Conservation (phyloP, 2,888 invertebrate genomes). For the Serrognathus titanus region DNA sequence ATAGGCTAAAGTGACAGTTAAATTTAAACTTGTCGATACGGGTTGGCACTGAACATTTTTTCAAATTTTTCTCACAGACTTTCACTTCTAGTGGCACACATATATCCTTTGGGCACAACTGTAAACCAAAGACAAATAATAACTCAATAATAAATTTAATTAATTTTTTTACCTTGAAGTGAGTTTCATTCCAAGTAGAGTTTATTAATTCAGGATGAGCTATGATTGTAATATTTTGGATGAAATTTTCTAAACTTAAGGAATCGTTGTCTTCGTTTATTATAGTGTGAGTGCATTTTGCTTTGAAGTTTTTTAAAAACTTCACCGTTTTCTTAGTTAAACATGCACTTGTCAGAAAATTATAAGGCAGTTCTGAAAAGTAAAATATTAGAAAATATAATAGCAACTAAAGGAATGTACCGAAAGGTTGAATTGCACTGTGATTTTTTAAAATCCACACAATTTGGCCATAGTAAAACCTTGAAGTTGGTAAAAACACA, state of each 20-base stretch:
- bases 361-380: slow-evolving; percentile 39
- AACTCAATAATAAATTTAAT: slow-evolving; percentile 5
- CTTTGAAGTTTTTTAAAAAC: slow-evolving; percentile 49
- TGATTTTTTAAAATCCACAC: slow-evolving; percentile 31
- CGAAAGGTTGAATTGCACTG: slow-evolving; percentile 24
- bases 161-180: slow-evolving; percentile 31
- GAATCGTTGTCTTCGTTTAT: slow-evolving; percentile 37
- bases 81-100: slow-evolving; percentile 38
- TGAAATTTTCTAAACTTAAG: slow-evolving; percentile 42
- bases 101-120: slow-evolving; percentile 42
- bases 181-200: slow-evolving; percentile 32
- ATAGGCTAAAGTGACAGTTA: slow-evolving; percentile 21
- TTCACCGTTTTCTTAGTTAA: slow-evolving; percentile 42
- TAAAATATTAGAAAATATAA: slow-evolving; percentile 15
- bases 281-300: slow-evolving; percentile 44
- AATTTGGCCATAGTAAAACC: slow-evolving; percentile 25
- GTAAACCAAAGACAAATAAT: slow-evolving; percentile 25
- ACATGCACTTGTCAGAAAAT: slow-evolving; percentile 40
- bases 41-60: slow-evolving; percentile 30
- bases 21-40: neutral
- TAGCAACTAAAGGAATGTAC: slow-evolving; percentile 22
- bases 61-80: slow-evolving; percentile 36
- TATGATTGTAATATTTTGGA: slow-evolving; percentile 36
- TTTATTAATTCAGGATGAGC: slow-evolving; percentile 29
- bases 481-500: slow-evolving; percentile 2